A percentile compares a stretch with the other conserved stretches of the same genome.
phyloP scores from a whole-genome alignment of 2,797 vertebrate genomes.

The Columba guinea region DNA sequence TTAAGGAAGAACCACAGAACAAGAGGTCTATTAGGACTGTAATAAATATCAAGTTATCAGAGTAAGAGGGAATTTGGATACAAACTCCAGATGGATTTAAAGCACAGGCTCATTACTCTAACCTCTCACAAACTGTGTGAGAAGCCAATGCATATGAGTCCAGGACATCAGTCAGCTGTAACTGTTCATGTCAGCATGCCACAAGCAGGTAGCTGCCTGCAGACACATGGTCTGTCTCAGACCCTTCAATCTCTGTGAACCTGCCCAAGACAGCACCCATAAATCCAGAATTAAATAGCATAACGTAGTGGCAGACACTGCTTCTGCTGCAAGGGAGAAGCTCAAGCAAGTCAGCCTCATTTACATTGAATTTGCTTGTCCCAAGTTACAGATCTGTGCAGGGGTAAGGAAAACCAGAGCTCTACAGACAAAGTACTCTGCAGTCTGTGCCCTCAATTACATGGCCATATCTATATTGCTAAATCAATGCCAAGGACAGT shows the following conservation, averaged over 20 bases:
- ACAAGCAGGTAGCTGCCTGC: not conserved
- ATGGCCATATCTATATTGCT: too few species aligned
- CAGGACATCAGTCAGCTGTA: not conserved
- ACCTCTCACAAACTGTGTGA: not conserved
- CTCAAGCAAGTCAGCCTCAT: not conserved
- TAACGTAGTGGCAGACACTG: not conserved
- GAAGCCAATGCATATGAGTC: not conserved
- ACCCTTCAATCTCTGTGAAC: not conserved
- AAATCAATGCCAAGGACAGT: not conserved
- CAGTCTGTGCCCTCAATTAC: not conserved
- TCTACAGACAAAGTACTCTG: not conserved
- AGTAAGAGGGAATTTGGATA: constrained; percentile 22
- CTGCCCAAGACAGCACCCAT: not conserved
- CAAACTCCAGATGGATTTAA: constrained; percentile 28
- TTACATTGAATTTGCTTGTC: not conserved
- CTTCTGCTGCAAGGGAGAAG: not conserved
- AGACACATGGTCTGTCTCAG: not conserved
- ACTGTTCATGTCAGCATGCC: not conserved
- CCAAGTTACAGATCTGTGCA: not conserved
- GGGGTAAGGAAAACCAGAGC: not conserved
- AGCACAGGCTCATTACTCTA: constrained; percentile 14
- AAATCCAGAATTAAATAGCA: not conserved
- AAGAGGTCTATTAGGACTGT: constrained; percentile 11
- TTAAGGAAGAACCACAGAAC: constrained; percentile 1
- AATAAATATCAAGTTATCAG: constrained; percentile 53